phyloP scores from a whole-genome alignment of 2,797 vertebrate species.

The Melanotaenia parkinsoni region DNA sequence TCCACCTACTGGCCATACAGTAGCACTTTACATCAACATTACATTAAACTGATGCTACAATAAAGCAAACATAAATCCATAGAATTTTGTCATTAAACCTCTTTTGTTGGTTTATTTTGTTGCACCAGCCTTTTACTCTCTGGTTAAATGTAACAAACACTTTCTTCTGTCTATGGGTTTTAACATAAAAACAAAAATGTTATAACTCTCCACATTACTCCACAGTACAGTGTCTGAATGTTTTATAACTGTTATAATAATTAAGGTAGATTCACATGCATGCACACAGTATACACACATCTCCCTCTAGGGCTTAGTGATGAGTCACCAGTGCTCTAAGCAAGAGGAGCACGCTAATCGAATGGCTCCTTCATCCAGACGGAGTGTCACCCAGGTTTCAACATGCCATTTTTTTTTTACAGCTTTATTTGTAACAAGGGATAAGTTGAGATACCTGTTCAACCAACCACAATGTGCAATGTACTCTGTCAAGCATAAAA shows the following conservation, averaged over 20 bases:
- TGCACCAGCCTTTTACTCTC: not conserved
- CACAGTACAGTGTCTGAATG: not conserved
- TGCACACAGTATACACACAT: not conserved
- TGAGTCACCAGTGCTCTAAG: constrained; percentile 58
- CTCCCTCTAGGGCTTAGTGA: constrained; percentile 20
- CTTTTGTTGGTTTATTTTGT: not conserved
- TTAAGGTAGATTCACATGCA: not conserved
- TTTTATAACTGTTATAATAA: constrained; percentile 28
- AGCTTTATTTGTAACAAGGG: not conserved
- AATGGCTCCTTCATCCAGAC: constrained; percentile 28
- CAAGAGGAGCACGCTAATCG: constrained; percentile 23
- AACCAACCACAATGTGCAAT: not conserved
- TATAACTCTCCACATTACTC: not conserved
- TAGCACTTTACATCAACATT: constrained; percentile 33
- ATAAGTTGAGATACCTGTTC: no score
- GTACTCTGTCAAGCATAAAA: not conserved
- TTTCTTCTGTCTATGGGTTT: not conserved
- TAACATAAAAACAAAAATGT: not conserved
- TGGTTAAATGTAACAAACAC: not conserved
- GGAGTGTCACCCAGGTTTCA: not conserved
- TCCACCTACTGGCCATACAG: constrained; percentile 67
- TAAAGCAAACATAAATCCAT: not conserved
- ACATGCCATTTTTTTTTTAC: not conserved
- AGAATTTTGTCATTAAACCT: not conserved
- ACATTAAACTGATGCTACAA: not conserved